Conservation (phyloP, 2,888 invertebrate species). For the Mayetiola destructor region DNA sequence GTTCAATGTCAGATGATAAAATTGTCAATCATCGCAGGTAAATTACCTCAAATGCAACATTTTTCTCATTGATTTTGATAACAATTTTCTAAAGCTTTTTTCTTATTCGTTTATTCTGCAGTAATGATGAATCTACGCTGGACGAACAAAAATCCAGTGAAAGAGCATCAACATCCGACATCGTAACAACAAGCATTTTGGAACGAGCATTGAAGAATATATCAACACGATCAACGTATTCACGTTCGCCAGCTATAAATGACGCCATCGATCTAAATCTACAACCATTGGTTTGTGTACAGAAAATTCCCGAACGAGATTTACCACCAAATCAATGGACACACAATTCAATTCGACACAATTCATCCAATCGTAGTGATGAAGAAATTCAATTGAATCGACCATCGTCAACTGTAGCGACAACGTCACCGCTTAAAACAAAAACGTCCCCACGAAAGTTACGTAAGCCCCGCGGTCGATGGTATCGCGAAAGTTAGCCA, state of each 20-base stretch:
- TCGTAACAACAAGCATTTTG: background rate
- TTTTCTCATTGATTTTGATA: background rate
- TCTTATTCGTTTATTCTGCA: background rate
- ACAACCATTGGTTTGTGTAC: constrained; percentile 14
- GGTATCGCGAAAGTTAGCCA: constrained; percentile 22
- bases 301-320: constrained; percentile 13
- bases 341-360: background rate
- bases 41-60: background rate
- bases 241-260: background rate
- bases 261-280: background rate
- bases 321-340: background rate
- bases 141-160: background rate
- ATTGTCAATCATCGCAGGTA: background rate
- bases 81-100: background rate
- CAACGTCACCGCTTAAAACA: constrained; percentile 14
- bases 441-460: constrained; percentile 19
- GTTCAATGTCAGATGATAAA: background rate
- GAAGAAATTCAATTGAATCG: background rate
- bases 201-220: background rate
- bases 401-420: background rate
- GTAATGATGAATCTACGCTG: background rate
- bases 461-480: constrained; percentile 20
- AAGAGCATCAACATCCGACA: background rate
- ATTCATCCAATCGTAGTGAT: background rate
- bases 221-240: background rate